Conservation (phyloP, 2,797 vertebrate species). For the Schizopygopsis pylzovi region DNA sequence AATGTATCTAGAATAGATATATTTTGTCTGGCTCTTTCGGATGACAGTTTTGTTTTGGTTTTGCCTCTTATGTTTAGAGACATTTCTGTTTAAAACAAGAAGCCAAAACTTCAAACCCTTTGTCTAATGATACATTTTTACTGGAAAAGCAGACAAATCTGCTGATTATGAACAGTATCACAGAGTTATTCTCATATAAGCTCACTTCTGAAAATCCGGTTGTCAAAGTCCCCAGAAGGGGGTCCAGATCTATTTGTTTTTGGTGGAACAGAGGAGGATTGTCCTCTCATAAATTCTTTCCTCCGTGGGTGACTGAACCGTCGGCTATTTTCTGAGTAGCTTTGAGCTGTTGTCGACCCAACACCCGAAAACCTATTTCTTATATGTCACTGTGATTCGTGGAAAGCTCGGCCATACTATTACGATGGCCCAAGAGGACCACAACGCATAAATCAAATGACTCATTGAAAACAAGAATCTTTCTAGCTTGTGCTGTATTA, state of each 20-base stretch:
- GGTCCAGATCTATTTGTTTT: constrained; percentile 50
- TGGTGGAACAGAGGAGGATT: constrained; percentile 45
- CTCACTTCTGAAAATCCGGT: background rate
- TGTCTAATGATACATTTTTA: background rate
- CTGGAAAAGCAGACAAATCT: background rate
- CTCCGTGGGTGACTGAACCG: constrained; percentile 24
- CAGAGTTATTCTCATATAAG: background rate
- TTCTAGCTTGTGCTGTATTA: background rate
- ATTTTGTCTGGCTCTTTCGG: background rate
- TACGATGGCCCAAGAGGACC: background rate
- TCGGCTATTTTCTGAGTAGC: background rate
- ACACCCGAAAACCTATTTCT: constrained; percentile 43
- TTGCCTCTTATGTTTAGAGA: background rate
- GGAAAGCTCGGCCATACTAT: constrained; percentile 3
- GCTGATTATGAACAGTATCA: background rate
- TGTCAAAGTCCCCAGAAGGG: constrained; percentile 18
- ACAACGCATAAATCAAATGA: constrained; percentile 34
- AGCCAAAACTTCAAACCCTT: background rate
- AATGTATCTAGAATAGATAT: background rate
- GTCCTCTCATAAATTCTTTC: constrained; percentile 47
- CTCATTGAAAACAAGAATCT: constrained; percentile 13
- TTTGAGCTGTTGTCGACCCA: constrained; percentile 31
- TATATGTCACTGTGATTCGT: constrained; percentile 33
- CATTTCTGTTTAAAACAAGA: background rate
- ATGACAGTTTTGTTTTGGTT: background rate